Base-by-base conservation (phyloP, 2,113 vertebrate species). In the Apteryx mantelli region DNA sequence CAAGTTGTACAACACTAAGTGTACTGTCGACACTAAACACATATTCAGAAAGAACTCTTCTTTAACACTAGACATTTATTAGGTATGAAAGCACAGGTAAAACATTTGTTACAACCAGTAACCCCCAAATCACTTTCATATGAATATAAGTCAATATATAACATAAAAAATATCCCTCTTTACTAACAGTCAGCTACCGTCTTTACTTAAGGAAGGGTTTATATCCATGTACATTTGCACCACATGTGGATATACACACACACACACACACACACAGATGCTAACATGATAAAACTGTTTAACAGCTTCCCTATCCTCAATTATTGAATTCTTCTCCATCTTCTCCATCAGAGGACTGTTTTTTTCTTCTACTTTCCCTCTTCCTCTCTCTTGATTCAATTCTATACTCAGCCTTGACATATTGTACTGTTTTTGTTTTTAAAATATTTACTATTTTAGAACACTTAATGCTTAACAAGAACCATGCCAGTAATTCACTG, bases 61-160 rank as follows among this genome's bases (percentile, higher is more conserved):
- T n/a, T 63, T 28, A 82, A 71, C 6, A 58, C 30, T 56, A 48
- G 4, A 12, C 26, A 40, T 78, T 97, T 91, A 95, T 97, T 95
- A 76, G 46, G 5, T 44, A 14, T 36, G 28, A 86, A 89, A 91
- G 26, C n/a, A 85, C 40, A 46, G 30, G 26, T 78, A 63, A 81
- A 86, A 81, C 3, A 70, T 55, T 63, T 77, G 9, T 60, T 81
- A 32, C 17, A 34, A 65, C 68, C 75, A 69, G 3, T 46, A 82
- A 69, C 5, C 3, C 25, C 16, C 5, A 58, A 71, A 83, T 69
- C 16, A 50, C 3, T 89, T 81, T 28, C 2, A 20, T 40, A 17
- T 70, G 34, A 24, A 70, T 58, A 84, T 19, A 69, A 80, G 21
- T 80, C 5, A 77, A 73, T 46, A n/a, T 60, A n/a, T 66, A n/a